Evolutionary conservation across 2,888 invertebrate genomes (phyloP).

Genomic region (Drosophila greeni): DNA sequence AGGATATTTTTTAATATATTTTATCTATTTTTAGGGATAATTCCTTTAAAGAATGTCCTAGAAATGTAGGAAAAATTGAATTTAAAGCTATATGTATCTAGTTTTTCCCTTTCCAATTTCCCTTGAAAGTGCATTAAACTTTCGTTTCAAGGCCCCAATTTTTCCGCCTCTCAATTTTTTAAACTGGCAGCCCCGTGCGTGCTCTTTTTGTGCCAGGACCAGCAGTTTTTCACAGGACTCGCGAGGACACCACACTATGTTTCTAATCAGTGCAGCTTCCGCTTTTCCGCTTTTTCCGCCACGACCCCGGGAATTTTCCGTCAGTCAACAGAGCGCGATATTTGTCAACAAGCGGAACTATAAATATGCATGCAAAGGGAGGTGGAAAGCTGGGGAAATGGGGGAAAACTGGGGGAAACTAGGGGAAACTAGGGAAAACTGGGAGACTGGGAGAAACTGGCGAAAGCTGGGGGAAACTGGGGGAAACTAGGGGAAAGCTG

Average conservation of each 20-base stretch:
- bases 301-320: slow-evolving; percentile 29
- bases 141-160: neutral
- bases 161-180: neutral
- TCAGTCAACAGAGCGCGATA: slow-evolving; percentile 62
- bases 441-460: too few species aligned
- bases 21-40: too few species aligned
- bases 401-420: slow-evolving; percentile 5
- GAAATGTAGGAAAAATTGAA: neutral
- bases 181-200: slow-evolving; percentile 17
- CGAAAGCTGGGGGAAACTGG: too few species aligned
- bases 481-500: too few species aligned
- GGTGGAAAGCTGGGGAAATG: neutral
- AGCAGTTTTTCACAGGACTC: slow-evolving; percentile 23
- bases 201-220: slow-evolving; percentile 3
- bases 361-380: slow-evolving; percentile 72
- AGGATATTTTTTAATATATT: too few species aligned
- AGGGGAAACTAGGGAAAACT: slow-evolving; percentile 4
- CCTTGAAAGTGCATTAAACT: neutral
- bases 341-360: slow-evolving; percentile 76
- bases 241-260: slow-evolving; percentile 56
- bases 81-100: neutral
- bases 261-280: slow-evolving; percentile 77
- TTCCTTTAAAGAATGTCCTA: neutral
- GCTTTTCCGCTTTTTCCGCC: slow-evolving; percentile 36
- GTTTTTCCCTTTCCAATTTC: neutral